Base-by-base conservation (phyloP, 2,113 vertebrate species). In the Hirundichthys speculiger region DNA sequence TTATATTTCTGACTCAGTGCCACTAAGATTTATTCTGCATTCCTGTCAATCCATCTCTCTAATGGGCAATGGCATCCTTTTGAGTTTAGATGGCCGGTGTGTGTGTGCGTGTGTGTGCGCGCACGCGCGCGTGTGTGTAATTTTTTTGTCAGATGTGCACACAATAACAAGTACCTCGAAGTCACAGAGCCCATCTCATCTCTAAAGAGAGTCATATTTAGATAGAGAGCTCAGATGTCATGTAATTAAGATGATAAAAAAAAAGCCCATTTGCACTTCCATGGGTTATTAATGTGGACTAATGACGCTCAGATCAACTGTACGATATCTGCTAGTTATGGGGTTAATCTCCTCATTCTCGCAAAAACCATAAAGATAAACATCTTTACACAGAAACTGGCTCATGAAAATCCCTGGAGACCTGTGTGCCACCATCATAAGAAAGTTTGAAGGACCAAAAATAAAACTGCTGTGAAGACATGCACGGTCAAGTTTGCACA, bases 251-350 rank as follows among this genome's bases (percentile, higher is more conserved):
- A 90, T 88, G 85, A 90, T 90, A 83, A 88, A 87, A 88, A 69
- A 85, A 79, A 84, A 84, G 64, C 48, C 84, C 80, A 90, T 90
- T 90, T 90, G 80, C 86, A 79, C 85, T 88, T 89, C 72, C 85
- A 90, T 89, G 88, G 86, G 82, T 90, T 90, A 88, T 90, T 91
- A 91, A 90, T 90, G 88, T 87, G 90, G 89, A 88, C 89, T 90
- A 92, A 91, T 92, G 91, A 91, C 80, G 73, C 87, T 84, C 80
- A 86, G 87, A 89, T 92, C 90, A 90, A 68, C 87, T 86, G 54
- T 71, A 79, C 86, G 85, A 90, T 90, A 85, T 86, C 84, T 85
- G 80, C 87, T 81, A 88, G 87, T 89, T 86, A 84, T 74, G 82
- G 86, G 89, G 89, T 91, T 91, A 92, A 92, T 89, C 88, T 91